Evolutionary conservation across 2,113 vertebrate genomes (phyloP).

Genomic region (Perca fluviatilis): DNA sequence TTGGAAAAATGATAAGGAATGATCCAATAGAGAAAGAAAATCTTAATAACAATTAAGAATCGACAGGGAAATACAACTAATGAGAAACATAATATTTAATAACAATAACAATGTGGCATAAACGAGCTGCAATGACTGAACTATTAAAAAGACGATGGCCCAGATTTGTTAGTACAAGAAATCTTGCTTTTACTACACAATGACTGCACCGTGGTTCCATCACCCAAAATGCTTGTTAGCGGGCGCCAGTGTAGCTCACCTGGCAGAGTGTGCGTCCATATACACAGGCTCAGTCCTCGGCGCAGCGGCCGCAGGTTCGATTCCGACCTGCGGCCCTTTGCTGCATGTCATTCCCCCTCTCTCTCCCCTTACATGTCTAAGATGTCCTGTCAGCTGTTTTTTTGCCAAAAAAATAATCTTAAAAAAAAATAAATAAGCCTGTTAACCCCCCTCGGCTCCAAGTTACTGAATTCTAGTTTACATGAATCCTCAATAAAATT

Average conservation of each 20-base stretch:
- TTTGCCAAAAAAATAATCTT: too few relatives aligned
- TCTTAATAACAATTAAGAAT: neutral
- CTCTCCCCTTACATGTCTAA: too few relatives aligned
- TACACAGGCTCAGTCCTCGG: too few relatives aligned
- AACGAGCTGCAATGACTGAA: neutral
- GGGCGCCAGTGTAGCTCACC: too few relatives aligned
- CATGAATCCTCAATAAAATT: neutral
- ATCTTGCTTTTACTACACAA: neutral
- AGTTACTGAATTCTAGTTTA: neutral
- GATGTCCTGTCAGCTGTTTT: too few relatives aligned
- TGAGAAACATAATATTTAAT: neutral
- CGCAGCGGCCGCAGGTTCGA: too few relatives aligned
- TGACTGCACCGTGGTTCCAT: neutral
- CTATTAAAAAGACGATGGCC: neutral
- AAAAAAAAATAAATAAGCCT: too few relatives aligned
- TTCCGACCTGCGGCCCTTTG: too few relatives aligned
- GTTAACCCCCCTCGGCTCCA: neutral
- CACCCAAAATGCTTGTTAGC: neutral
- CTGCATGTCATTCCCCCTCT: too few relatives aligned
- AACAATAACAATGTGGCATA: neutral
- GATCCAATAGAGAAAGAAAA: neutral
- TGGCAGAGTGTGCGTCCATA: too few relatives aligned
- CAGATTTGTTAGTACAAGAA: neutral
- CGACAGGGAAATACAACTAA: constrained; percentile 10
- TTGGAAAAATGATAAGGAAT: neutral